These are phyloP conservation scores for Coregonus clupeaformis DNA, from an alignment of 2,113 vertebrate genomes.

Conservation along the genomic window DNA sequence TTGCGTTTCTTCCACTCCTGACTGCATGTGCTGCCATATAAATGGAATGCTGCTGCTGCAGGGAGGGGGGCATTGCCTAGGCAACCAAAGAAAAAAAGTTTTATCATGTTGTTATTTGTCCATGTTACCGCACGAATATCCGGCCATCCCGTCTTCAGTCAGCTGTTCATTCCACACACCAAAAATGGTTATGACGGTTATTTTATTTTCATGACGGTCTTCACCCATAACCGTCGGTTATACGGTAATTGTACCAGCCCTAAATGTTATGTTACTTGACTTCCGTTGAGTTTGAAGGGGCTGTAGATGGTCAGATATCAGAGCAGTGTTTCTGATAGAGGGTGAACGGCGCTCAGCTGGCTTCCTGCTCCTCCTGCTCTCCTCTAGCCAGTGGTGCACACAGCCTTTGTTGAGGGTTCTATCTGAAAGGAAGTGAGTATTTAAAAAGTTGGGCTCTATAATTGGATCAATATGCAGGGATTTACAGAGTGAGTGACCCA, in stretches of 20 bases:
- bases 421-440: slow-evolving; percentile 49
- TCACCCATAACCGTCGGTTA: no score
- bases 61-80: no score
- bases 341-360: slow-evolving; percentile 10
- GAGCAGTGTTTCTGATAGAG: neutral
- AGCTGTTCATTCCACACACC: no score
- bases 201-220: no score
- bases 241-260: no score
- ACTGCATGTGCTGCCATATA: no score
- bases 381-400: slow-evolving; percentile 11
- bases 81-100: no score
- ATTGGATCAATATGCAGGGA: slow-evolving; percentile 56
- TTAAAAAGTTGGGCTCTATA: slow-evolving; percentile 41
- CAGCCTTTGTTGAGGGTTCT: neutral
- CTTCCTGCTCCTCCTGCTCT: slow-evolving; percentile 1
- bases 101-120: no score
- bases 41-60: no score
- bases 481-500: slow-evolving; percentile 41
- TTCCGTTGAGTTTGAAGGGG: neutral
- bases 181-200: no score
- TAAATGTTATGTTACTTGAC: neutral
- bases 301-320: slow-evolving; percentile 1
- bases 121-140: no score
- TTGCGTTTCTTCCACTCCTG: neutral
- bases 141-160: no score